These are phyloP conservation scores for Eurystomus glaucurus DNA, from an alignment of 2,797 vertebrate species.

Conservation along the genomic window DNA sequence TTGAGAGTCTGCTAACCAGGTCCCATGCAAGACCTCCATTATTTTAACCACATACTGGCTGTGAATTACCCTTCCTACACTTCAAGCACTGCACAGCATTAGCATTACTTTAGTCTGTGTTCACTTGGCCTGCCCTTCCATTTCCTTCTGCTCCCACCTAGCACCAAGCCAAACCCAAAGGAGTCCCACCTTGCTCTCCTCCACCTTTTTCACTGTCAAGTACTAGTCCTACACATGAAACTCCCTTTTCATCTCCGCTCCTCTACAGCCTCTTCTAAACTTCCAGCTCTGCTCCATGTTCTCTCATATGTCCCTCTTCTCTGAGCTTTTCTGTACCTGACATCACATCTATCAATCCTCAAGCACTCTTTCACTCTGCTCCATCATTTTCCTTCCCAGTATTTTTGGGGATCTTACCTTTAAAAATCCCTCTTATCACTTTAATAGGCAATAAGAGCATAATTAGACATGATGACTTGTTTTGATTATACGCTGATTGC, in stretches of 20 bases:
- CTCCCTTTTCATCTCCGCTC: not conserved
- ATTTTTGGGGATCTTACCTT: not conserved
- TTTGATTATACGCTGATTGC: not conserved
- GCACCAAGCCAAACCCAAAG: not conserved
- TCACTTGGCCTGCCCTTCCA: not conserved
- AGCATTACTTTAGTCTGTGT: accelerated
- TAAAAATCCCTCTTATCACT: not conserved
- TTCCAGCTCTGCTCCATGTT: not conserved
- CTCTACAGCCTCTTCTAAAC: not conserved
- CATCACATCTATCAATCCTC: not conserved
- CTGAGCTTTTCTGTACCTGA: not conserved
- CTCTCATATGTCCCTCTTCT: not conserved
- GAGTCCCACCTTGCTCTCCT: not conserved
- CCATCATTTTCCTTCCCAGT: not conserved
- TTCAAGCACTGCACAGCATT: not conserved
- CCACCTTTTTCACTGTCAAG: not conserved
- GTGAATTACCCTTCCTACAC: too few species aligned
- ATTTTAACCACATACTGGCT: not conserved
- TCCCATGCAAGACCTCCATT: not conserved
- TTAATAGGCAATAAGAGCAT: not conserved
- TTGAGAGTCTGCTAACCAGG: not conserved
- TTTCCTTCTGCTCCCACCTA: not conserved
- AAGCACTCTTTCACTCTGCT: not conserved
- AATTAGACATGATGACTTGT: not conserved
- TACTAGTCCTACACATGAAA: not conserved